Evolutionary conservation across 2,113 vertebrate genomes (phyloP).

Genomic region (Amblyornis subalaris): DNA sequence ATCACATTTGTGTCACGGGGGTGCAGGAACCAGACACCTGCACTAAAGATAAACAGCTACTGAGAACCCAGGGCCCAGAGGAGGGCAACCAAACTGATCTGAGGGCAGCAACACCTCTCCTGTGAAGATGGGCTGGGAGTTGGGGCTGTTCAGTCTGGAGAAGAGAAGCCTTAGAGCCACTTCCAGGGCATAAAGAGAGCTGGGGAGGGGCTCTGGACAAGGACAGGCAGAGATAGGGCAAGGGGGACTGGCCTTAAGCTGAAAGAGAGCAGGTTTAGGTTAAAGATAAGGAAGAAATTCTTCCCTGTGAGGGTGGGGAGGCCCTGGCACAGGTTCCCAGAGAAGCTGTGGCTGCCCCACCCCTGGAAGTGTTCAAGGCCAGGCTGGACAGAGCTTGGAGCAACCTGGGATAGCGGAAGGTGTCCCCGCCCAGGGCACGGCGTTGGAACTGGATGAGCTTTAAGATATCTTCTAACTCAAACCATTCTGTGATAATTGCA

Average conservation of each 20-base stretch:
- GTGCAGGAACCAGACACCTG: background rate
- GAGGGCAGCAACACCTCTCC: background rate
- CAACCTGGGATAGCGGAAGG: background rate
- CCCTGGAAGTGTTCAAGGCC: background rate
- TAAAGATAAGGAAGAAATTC: background rate
- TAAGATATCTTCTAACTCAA: background rate
- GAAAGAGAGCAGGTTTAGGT: background rate
- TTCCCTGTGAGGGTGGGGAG: background rate
- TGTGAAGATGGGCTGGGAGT: background rate
- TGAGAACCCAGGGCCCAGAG: background rate
- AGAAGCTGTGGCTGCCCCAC: background rate
- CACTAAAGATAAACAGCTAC: background rate
- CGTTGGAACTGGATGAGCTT: background rate
- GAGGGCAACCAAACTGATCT: background rate
- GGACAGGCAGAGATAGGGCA: background rate
- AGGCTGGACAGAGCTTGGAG: accelerated
- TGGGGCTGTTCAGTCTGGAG: background rate
- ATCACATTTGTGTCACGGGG: accelerated
- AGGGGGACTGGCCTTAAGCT: background rate
- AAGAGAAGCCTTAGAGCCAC: background rate
- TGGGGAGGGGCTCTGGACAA: background rate
- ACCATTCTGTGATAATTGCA: background rate
- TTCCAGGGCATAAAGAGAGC: background rate
- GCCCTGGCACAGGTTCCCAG: background rate
- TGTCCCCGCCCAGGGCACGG: background rate